Evolutionary conservation across 1,140 invertebrate species (phyloP).

Genomic region (Dufourea novaeangliae): DNA sequence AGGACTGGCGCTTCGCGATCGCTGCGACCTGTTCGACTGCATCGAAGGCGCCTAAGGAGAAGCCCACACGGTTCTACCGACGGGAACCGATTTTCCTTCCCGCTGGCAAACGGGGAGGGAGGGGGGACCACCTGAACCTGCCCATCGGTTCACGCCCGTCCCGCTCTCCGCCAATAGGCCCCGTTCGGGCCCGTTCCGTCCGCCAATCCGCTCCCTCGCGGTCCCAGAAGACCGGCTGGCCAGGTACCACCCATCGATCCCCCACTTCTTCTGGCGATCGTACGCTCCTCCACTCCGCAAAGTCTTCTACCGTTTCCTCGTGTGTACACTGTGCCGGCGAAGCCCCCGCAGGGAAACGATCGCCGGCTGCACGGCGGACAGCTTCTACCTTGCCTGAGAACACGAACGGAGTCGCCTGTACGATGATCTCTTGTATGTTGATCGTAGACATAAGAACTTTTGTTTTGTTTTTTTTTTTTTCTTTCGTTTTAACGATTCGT

Average conservation of each 20-base stretch:
- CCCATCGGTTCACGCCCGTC: constrained; percentile 58
- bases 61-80: constrained; percentile 33
- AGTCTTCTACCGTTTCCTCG: constrained; percentile 29
- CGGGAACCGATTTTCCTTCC: constrained; percentile 51
- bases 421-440: neutral
- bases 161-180: constrained; percentile 35
- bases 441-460: neutral
- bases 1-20: constrained; percentile 77
- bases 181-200: neutral
- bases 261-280: constrained; percentile 25
- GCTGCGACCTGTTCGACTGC: constrained; percentile 73
- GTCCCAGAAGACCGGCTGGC: constrained; percentile 6
- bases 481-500: too few relatives aligned
- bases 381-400: neutral
- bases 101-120: too few relatives aligned
- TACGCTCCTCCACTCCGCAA: constrained; percentile 21
- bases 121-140: constrained; percentile 43
- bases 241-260: constrained; percentile 53
- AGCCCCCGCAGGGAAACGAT: constrained; percentile 1
- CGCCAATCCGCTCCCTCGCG: constrained; percentile 38
- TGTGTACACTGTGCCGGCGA: constrained; percentile 9
- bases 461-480: neutral
- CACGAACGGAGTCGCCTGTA: neutral
- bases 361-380: neutral
- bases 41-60: constrained; percentile 60